phyloP scores from a whole-genome alignment of 1,140 invertebrate genomes.

The Leptinotarsa lineolata region DNA sequence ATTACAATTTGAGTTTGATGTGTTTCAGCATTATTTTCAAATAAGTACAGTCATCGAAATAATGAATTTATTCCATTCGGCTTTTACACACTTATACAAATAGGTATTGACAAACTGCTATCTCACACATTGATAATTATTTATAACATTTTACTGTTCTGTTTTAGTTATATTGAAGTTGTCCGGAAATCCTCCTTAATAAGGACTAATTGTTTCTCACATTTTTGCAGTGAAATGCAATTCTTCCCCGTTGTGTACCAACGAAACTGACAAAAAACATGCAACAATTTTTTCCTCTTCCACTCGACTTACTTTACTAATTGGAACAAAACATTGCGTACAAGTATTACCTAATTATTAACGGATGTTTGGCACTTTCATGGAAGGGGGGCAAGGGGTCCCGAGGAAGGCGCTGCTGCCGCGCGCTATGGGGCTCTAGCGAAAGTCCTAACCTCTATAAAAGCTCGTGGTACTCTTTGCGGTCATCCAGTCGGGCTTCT shows the following conservation, averaged over 20 bases:
- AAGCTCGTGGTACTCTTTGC: constrained; percentile 29
- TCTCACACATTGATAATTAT: no score
- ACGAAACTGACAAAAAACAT: not conserved
- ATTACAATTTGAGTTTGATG: no score
- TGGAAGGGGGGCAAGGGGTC: constrained; percentile 28
- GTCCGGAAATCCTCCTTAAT: no score
- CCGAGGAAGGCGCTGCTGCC: constrained; percentile 33
- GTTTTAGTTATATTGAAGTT: no score
- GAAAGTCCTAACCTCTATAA: constrained; percentile 44
- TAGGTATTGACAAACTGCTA: no score
- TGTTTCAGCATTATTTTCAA: no score
- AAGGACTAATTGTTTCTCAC: no score
- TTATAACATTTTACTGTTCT: no score
- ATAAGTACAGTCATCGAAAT: no score
- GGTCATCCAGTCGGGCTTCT: constrained; percentile 40
- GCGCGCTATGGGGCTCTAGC: constrained; percentile 28
- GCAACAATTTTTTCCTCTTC: not conserved
- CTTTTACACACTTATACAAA: no score
- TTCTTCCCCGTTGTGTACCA: not conserved
- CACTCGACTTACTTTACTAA: constrained; percentile 11
- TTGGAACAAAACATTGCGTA: constrained; percentile 10
- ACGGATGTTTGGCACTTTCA: constrained; percentile 16
- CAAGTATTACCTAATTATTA: constrained; percentile 15
- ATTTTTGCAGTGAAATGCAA: not conserved
- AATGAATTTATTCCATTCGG: no score